phyloP scores from a whole-genome alignment of 1,140 invertebrate species.

The Nephila pilipes region DNA sequence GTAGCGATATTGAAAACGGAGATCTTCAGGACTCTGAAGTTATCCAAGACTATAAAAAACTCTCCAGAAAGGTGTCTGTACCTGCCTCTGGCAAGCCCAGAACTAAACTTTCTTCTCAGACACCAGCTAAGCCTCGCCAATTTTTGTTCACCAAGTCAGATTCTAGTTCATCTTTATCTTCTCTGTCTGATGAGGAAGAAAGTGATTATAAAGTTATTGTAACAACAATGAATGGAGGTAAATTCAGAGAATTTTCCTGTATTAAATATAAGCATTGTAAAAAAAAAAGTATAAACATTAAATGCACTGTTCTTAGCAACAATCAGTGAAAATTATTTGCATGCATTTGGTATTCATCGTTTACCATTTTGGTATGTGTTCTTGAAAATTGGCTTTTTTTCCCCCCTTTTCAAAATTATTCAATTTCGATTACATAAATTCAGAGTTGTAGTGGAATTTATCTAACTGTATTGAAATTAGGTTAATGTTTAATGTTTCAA shows the following conservation, averaged over 20 bases:
- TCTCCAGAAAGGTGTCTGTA: constrained; percentile 79
- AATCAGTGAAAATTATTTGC: too few relatives aligned
- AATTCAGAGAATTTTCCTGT: constrained; percentile 59
- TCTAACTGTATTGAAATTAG: too few relatives aligned
- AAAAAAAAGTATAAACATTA: too few relatives aligned
- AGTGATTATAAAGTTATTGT: constrained; percentile 87
- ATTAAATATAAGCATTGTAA: too few relatives aligned
- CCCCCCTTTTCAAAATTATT: too few relatives aligned
- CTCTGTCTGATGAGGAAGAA: constrained; percentile 84
- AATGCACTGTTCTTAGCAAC: too few relatives aligned
- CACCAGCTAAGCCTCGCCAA: constrained; percentile 85
- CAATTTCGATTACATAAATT: too few relatives aligned
- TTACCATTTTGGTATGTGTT: too few relatives aligned
- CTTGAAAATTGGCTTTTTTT: too few relatives aligned
- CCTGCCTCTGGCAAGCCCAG: constrained; percentile 36
- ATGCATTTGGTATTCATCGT: too few relatives aligned
- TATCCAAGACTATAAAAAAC: constrained; percentile 90
- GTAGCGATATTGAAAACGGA: constrained; percentile 86
- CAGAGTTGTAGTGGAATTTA: too few relatives aligned
- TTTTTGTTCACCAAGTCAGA: constrained; percentile 85
- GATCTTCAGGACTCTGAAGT: constrained; percentile 88
- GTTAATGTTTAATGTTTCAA: too few relatives aligned
- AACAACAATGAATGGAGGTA: constrained; percentile 83
- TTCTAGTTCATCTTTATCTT: constrained; percentile 80
- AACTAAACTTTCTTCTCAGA: constrained; percentile 80